phyloP scores from a whole-genome alignment of 1,140 invertebrate species.

The Pinna nobilis region DNA sequence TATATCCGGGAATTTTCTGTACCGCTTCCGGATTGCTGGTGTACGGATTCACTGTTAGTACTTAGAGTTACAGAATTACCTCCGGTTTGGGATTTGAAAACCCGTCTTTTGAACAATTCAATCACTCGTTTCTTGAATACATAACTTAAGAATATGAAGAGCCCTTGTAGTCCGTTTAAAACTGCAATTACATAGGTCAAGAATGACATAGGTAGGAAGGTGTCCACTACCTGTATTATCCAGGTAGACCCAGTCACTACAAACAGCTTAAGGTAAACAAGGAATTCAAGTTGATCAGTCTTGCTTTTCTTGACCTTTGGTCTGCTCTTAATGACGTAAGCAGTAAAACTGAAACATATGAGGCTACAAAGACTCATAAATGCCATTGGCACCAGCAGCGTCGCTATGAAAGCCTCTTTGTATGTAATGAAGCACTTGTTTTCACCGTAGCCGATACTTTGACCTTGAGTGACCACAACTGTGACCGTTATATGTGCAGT shows the following conservation, averaged over 20 bases:
- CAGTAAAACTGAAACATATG: conserved; percentile 12
- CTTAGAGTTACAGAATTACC: too few species aligned
- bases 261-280: conserved; percentile 30
- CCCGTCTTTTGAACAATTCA: too few species aligned
- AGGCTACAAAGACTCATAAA: conserved; percentile 20
- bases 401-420: conserved; percentile 6
- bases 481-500: not conserved
- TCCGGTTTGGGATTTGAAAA: too few species aligned
- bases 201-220: not conserved
- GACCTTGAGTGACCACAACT: not conserved
- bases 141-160: conserved; percentile 26
- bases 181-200: conserved; percentile 7
- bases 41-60: too few species aligned
- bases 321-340: not conserved
- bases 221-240: conserved; percentile 27
- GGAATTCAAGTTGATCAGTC: conserved; percentile 17
- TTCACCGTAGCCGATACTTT: conserved; percentile 22
- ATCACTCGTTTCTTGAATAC: conserved; percentile 13
- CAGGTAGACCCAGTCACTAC: conserved; percentile 16
- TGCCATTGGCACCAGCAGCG: conserved; percentile 5
- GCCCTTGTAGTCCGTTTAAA: conserved; percentile 16
- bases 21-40: too few species aligned
- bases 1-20: too few species aligned
- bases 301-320: conserved; percentile 17
- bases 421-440: conserved; percentile 3